Evolutionary conservation across 2,113 vertebrate species (phyloP), one percentile per base, ranked within the genome.

Genomic region (Myrmecophaga tridactyla): DNA sequence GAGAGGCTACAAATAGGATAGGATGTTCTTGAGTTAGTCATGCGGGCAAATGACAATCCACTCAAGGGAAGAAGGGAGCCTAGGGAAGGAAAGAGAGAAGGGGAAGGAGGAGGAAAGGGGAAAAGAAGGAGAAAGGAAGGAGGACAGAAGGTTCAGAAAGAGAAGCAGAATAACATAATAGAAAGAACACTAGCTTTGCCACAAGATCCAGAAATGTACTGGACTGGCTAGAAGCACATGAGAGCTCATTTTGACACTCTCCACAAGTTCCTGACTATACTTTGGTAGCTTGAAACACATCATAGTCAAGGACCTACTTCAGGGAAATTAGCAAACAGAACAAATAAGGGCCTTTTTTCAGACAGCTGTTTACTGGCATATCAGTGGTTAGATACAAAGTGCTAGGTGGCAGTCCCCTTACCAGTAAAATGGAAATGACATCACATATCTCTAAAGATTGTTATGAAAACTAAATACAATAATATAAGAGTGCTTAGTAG

Each of bases 321-420:
- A 77, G 78, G 27, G n/a, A 86, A 89, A 81, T 85, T 31, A 72
- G 41, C 56, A 93, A 31, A 73, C 43, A 29, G 25, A 63, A 87
- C 20, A 67, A 89, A 60, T 41, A 36, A 67, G 17, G 31, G 36
- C 41, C 76, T 95, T 86, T 76, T 93, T 73, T 70, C 85, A 83
- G 36, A 86, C 73, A 78, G 36, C 31, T 6, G 0, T 56, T 89
- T 58, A 29, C 23, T 15, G n/a, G 12, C 76, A 27, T 67, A 23
- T 43, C 63, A n/a, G 9, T 58, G 88, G 21, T 70, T 93, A 84
- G 36, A 48, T 51, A n/a, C 72, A 73, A 14, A 46, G 69, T 27
- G 31, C 20, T 63, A 46, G 13, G 20, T 25, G 29, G 73, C 7
- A 89, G 20, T 36, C 53, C 48, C 12, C 27, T 23, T n/a, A 63